Conservation (phyloP, 2,797 vertebrate species). For the Chanos chanos region DNA sequence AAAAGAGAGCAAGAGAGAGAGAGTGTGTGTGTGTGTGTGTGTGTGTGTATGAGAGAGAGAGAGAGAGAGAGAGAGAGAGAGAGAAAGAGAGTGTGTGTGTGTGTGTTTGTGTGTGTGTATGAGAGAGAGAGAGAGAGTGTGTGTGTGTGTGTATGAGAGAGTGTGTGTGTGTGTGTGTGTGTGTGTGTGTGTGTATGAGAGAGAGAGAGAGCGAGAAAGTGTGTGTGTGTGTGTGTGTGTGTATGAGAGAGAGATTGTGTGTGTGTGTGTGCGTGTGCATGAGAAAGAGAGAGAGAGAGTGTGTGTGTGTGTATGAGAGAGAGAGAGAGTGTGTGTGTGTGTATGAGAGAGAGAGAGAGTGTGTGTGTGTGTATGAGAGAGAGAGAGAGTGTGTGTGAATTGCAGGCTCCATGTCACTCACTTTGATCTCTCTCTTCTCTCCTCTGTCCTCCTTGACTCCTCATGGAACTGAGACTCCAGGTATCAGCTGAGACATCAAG, state of each 20-base stretch:
- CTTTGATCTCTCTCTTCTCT: slow-evolving; percentile 7
- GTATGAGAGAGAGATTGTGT: neutral
- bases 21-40: too few species aligned
- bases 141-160: neutral
- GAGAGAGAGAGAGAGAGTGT: neutral
- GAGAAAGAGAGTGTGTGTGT: neutral
- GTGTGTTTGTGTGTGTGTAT: neutral
- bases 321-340: too few species aligned
- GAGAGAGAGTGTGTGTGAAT: neutral
- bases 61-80: too few species aligned
- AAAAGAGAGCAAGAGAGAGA: too few species aligned
- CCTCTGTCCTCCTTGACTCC: neutral
- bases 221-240: too few species aligned
- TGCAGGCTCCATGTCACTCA: neutral
- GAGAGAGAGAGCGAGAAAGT: too few species aligned
- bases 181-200: neutral
- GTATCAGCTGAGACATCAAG: slow-evolving; percentile 3
- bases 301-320: neutral
- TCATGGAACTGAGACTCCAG: neutral
- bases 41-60: too few species aligned
- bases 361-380: slow-evolving; percentile 8
- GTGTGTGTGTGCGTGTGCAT: neutral
- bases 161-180: neutral
- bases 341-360: too few species aligned
- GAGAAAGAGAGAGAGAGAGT: neutral